Base-by-base conservation (phyloP, 2,797 vertebrate species). In the Coreius guichenoti region DNA sequence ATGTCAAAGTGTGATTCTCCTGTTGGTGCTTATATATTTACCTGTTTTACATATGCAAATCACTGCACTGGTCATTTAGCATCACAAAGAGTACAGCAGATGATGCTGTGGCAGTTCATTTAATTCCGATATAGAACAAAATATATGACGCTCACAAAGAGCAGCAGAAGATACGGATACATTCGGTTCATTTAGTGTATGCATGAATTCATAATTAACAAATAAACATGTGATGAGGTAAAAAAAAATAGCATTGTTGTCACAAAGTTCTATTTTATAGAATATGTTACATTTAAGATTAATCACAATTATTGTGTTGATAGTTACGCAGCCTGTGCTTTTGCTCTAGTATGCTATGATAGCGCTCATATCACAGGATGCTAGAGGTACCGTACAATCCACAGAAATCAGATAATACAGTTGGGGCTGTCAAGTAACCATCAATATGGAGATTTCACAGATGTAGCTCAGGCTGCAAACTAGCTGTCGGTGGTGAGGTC, bases 41-140 rank as follows among this genome's bases (percentile, higher is more conserved):
- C 23, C 23, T n/a, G n/a, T 61, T 68, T 33, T 21, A 68, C 33
- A 39, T 39, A 23, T 69, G 16, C 8, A 12, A 13, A 31, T 33
- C 5, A 5, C 23, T 54, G 23, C 5, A 43, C 0, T 1, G 33
- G 49, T 70, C 14, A 29, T 49, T 63, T 4, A 47, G 21, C 26
- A 49, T 36, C 26, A 81, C 33, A 65, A 74, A 33, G 5, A 65
- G 33, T 5, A 26, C 58, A 74, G 11, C 33, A 23, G 11, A 36
- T 63, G 26, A 63, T 29, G 43, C 39, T 58, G 70, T 73, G 19
- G 17, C 19, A 49, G 58, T n/a, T 5, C 23, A 23, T 80, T 87
- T 84, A 88, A 65, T 84, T 67, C 61, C 21, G 49, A 74, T 79
- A 73, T 8, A 29, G 8, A 33, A 6, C 9, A 39, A 75, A 51